Base-by-base conservation (phyloP, 2,113 vertebrate genomes). In the Struthio camelus region DNA sequence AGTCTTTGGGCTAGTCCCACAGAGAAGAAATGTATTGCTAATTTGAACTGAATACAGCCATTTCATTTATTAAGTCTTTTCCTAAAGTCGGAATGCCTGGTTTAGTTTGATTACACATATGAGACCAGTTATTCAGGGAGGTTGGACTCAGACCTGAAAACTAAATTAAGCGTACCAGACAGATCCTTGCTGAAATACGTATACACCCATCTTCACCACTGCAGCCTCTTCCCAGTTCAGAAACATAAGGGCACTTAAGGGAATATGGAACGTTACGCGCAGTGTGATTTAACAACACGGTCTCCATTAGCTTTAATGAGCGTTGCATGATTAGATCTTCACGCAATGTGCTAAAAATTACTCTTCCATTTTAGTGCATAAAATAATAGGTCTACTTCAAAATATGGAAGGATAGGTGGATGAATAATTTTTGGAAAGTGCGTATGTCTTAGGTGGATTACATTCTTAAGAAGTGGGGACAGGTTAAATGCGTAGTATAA, bases 291-390 rank as follows among this genome's bases (percentile, higher is more conserved):
- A 96, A 94, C 78, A 70, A 87, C 87, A 86, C 59, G 81, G 44
- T 78, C 48, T 85, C 89, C 78, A 82, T 96, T 95, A 97, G n/a
- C 48, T 90, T 76, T 97, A 94, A 97, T 61, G 89, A 96, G 82
- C 34, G 7, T 38, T 91, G 30, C 54, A 76, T 38, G 81, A 81
- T 93, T 94, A 90, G 92, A 69, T 96, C 80, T 87, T 88, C 75
- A 72, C 3, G 1, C 22, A 81, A 38, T 7, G 1, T 85, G 61
- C 27, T 84, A 85, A 87, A 88, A 94, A 89, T 81, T 85, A 61
- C 24, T 65, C 83, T 95, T 93, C 54, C 73, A 56, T 48, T 92
- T 89, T 81, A 94, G 24, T 58, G 69, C 27, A 70, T 85, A 61
- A 85, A 81, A 25, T 46, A 93, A 66, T 58, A 58, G 53, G 34